phyloP scores from a whole-genome alignment of 2,888 invertebrate species.

The Nomada lathburiana region DNA sequence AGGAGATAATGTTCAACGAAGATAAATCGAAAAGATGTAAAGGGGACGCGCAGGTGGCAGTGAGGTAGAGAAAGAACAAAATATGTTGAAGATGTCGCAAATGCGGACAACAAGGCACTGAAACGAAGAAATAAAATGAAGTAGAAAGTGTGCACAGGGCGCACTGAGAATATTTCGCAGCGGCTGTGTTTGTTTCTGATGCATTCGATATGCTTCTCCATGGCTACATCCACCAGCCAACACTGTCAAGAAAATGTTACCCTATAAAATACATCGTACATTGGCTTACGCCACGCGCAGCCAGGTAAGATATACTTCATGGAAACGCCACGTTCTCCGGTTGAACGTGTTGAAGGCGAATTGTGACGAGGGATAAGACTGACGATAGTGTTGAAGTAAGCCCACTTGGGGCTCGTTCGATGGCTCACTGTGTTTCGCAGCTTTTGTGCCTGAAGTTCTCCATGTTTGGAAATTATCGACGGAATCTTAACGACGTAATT shows the following conservation, averaged over 20 bases:
- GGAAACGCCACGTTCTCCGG: constrained; percentile 61
- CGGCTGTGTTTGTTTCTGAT: constrained; percentile 67
- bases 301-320: constrained; percentile 74
- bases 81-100: background rate
- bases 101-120: too few relatives aligned
- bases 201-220: constrained; percentile 74
- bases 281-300: constrained; percentile 67
- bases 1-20: too few relatives aligned
- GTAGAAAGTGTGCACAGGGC: constrained; percentile 38
- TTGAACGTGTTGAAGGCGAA: constrained; percentile 41
- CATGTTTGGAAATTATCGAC: constrained; percentile 16
- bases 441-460: constrained; percentile 2
- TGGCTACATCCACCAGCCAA: constrained; percentile 68
- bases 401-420: constrained; percentile 66
- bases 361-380: constrained; percentile 52
- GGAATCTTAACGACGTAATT: constrained; percentile 1
- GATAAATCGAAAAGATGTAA: too few relatives aligned
- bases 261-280: constrained; percentile 77
- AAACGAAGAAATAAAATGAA: constrained; percentile 29
- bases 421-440: constrained; percentile 39
- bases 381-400: constrained; percentile 71
- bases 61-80: background rate
- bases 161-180: constrained; percentile 35
- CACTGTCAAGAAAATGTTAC: constrained; percentile 76
- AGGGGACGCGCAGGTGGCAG: background rate